Base-by-base conservation (phyloP, 2,113 vertebrate genomes). In the Marcusenius ussheri region DNA sequence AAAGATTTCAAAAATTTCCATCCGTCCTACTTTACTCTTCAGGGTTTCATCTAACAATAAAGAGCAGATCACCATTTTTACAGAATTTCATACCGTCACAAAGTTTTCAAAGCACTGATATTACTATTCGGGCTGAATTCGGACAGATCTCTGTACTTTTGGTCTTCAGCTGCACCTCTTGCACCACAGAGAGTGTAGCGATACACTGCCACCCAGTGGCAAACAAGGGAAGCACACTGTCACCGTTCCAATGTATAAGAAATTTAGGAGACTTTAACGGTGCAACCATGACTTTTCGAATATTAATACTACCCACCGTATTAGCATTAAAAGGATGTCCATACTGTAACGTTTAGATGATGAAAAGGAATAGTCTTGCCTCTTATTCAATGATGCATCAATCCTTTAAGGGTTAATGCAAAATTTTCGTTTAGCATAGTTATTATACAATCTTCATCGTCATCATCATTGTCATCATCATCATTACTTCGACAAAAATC, bases 191-290 rank as follows among this genome's bases (percentile, higher is more conserved):
- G 49, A 27, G 46, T 0, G 35, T 9, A 42, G 88, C 88, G 10
- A 70, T 51, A 21, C 66, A 89, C 70, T 83, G 70, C 49, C 88
- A 83, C 74, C 88, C 70, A 56, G 88, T 83, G 88, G 74, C 70
- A 83, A 50, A 89, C 70, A 53, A 10, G 42, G 80, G n/a, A 83
- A 89, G 70, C 74, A 56, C 47, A 83, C 74, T 53, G 88, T 47
- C 58, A n/a, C n/a, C 42, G 9, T 47, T 47, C 42, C 35, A 70
- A 17, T 27, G 70, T 21, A 74, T 10, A 46, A 11, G 45, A 46
- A 88, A 70, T 11, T 31, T 2, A 50, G 88, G 9, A 8, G 8
- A 31, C 51, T 15, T 21, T 56, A 47, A n/a, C 10, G 10, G 21
- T 5, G 24, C 83, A 21, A 31, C 24, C 45, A 9, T n/a, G 19